Base-by-base conservation (phyloP, 2,888 invertebrate species). In the Tinea semifulvella region DNA sequence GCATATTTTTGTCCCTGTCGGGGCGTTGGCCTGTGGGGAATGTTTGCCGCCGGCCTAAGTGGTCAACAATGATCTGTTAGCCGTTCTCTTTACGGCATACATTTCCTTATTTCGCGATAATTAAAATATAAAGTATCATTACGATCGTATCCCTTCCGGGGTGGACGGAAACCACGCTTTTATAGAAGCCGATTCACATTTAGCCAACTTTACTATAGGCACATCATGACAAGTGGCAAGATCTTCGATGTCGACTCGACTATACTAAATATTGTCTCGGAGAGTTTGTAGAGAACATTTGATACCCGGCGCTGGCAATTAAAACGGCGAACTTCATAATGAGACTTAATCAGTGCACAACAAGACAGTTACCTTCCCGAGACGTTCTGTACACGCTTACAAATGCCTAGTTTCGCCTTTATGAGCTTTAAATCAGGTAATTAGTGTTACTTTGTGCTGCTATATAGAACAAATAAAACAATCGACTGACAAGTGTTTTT, bases 31-130 rank as follows among this genome's bases (percentile, higher is more conserved):
- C 77, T 68, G 69, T 61, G 58, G 65, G 72, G 76, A 77, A 79
- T 77, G 76, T 75, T 74, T 68, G 72, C 71, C 63, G 69, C 63
- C 72, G 75, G 75, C 73, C 75, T 66, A 70, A 76, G 74, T 74
- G 71, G 70, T 71, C 75, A 75, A 70, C 75, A 75, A 76, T 76
- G 75, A 75, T 76, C 70, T 73, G 69, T 69, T 75, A 68, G 71
- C 65, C 62, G 61, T 65, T 60, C 62, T 14, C 19, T 16, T 42
- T 19, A 28, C 26, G 18, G 18, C 43, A 43, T 43, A 31, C 31
- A 17, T 38, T 38, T 40, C 17, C 20, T 40, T 40, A 36, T 18
- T 16, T 18, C 3, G 18, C 3, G 2, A 35, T 11, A 35, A 35
- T 4, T 26, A 26, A 26, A 4, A 38, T 38, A 38, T 38, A 8